Conservation (phyloP, 2,888 invertebrate species). For the Leptura quadrifasciata region DNA sequence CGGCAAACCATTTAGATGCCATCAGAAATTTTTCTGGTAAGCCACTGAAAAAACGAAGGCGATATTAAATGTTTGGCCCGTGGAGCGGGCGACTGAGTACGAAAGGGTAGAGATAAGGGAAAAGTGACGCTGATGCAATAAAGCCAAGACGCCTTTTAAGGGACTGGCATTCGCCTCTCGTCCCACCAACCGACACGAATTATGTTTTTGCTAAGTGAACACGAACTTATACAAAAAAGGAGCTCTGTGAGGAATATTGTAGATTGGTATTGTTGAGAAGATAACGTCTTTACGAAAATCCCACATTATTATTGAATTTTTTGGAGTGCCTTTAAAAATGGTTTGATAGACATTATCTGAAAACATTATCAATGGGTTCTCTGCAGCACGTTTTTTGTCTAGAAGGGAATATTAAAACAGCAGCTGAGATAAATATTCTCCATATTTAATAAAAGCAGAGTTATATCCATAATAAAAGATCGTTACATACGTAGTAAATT, state of each 20-base stretch:
- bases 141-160: conserved; percentile 58
- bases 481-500: neutral
- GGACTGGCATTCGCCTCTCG: conserved; percentile 55
- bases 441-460: neutral
- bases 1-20: conserved; percentile 20
- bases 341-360: conserved; percentile 5
- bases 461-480: conserved; percentile 2
- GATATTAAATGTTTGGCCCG: conserved; percentile 64
- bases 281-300: conserved; percentile 43
- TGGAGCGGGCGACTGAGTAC: conserved; percentile 57
- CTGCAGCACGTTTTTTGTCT: neutral
- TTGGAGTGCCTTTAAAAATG: neutral
- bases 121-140: conserved; percentile 67
- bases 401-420: conserved; percentile 6
- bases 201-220: conserved; percentile 61
- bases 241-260: conserved; percentile 54
- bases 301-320: conserved; percentile 21
- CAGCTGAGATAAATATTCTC: conserved; percentile 2
- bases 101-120: conserved; percentile 67
- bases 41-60: conserved; percentile 48
- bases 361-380: conserved; percentile 5
- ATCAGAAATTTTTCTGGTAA: conserved; percentile 46
- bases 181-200: conserved; percentile 53
- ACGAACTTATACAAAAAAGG: conserved; percentile 54
- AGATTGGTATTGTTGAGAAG: conserved; percentile 53